phyloP scores from a whole-genome alignment of 2,888 invertebrate species.

The Pelosia muscerda region DNA sequence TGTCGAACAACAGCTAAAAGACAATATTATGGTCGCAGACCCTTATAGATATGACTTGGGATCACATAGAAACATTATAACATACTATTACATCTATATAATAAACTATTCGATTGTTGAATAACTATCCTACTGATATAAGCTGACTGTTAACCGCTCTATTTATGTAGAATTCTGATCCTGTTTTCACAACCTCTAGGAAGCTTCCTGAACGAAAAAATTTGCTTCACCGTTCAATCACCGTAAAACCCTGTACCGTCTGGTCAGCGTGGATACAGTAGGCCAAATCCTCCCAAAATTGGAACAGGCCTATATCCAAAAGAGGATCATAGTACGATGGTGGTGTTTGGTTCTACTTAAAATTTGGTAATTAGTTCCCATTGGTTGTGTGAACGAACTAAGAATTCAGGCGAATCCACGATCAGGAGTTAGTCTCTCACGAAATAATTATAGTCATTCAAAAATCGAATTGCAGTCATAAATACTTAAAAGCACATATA shows the following conservation, averaged over 20 bases:
- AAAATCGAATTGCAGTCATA: conserved; percentile 31
- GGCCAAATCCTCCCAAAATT: too few species aligned
- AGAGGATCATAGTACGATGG: too few species aligned
- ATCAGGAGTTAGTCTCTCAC: background rate
- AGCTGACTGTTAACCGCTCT: too few species aligned
- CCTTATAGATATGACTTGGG: conserved; percentile 62
- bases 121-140: conserved; percentile 17
- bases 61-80: conserved; percentile 54
- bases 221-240: too few species aligned
- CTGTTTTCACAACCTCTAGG: too few species aligned
- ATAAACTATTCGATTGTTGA: conserved; percentile 32
- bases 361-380: background rate
- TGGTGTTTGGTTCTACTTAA: too few species aligned
- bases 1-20: conserved; percentile 34
- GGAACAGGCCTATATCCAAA: too few species aligned
- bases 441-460: conserved; percentile 23
- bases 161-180: too few species aligned
- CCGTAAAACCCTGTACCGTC: too few species aligned
- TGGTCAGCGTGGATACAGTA: too few species aligned
- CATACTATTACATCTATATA: conserved; percentile 35
- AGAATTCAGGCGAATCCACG: background rate
- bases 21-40: conserved; percentile 38
- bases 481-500: conserved; percentile 39
- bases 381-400: too few species aligned
- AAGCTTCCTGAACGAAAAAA: too few species aligned